phyloP scores from a whole-genome alignment of 2,797 vertebrate genomes.

The Pampus argenteus region DNA sequence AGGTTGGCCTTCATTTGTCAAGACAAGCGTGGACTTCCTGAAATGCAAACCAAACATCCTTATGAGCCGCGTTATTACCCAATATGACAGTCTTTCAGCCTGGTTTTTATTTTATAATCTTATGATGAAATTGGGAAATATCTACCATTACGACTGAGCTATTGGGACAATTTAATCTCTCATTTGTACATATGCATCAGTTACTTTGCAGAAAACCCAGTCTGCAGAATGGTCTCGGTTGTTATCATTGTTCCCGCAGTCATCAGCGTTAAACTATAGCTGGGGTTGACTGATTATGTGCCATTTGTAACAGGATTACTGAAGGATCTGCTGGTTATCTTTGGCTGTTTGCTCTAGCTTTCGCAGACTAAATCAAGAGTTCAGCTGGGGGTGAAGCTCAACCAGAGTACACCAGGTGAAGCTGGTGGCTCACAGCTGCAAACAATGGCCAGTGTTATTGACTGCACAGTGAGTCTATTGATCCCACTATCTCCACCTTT shows the following conservation, averaged over 20 bases:
- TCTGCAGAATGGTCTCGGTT: neutral
- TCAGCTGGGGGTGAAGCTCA: conserved; percentile 78
- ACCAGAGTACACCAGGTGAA: conserved; percentile 55
- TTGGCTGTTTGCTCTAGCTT: conserved; percentile 68
- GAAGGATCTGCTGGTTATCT: conserved; percentile 65
- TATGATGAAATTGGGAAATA: neutral
- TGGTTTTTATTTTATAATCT: neutral
- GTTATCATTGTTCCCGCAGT: conserved; percentile 29
- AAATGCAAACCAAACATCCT: conserved; percentile 9
- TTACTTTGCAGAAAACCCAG: neutral
- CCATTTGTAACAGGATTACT: conserved; percentile 63
- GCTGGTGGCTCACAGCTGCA: conserved; percentile 43
- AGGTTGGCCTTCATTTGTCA: neutral
- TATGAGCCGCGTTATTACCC: neutral
- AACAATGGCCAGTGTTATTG: conserved; percentile 58
- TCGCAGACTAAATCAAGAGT: conserved; percentile 79
- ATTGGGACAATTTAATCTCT: neutral
- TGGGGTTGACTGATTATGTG: conserved; percentile 48
- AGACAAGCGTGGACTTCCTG: neutral
- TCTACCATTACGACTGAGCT: neutral
- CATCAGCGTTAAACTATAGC: conserved; percentile 45
- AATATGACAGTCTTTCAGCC: neutral
- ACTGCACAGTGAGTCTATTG: conserved; percentile 55
- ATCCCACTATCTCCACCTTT: conserved; percentile 57
- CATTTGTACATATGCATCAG: neutral